A percentile compares a stretch with the other conserved stretches of the same genome.
These are phyloP conservation scores for Hemicentrotus pulcherrimus DNA, from an alignment of 35 echinoderm and acorn worm genomes.

Conservation along the genomic window DNA sequence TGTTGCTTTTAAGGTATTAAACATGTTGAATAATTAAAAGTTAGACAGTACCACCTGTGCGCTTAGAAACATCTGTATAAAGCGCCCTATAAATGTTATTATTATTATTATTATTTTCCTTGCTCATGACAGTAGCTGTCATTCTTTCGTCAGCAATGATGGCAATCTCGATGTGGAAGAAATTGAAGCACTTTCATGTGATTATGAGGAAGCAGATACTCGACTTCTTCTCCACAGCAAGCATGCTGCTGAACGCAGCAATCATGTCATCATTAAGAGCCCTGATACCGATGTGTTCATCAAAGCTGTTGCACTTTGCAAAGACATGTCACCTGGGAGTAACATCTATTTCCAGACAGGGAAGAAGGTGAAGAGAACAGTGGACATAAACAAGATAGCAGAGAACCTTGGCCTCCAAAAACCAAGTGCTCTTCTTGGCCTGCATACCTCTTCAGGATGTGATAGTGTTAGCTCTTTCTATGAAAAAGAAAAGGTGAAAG, in stretches of 20 bases:
- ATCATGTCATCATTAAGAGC: background rate
- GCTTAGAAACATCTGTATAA: too few species aligned
- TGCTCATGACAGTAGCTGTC: background rate
- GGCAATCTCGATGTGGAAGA: background rate
- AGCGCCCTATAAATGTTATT: too few species aligned
- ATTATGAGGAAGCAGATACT: slow-evolving; percentile 41
- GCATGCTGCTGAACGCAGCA: background rate
- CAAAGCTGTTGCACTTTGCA: background rate
- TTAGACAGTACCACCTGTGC: too few species aligned
- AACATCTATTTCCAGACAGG: slow-evolving; percentile 74
- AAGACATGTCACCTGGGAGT: background rate
- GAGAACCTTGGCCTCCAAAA: background rate
- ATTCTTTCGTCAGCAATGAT: background rate
- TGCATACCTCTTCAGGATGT: slow-evolving; percentile 54
- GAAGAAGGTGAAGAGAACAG: slow-evolving; percentile 56
- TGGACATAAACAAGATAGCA: slow-evolving; percentile 34
- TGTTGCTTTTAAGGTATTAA: too few species aligned
- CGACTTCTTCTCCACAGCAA: slow-evolving; percentile 23
- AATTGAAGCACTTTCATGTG: background rate
- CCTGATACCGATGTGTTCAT: slow-evolving; percentile 38
- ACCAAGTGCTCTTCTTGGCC: slow-evolving; percentile 30
- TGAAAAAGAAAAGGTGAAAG: slow-evolving; percentile 50
- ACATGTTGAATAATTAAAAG: too few species aligned
- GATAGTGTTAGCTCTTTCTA: slow-evolving; percentile 58
- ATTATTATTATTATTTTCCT: too few species aligned